These are phyloP conservation scores for Asarcornis scutulata DNA, from an alignment of 2,113 vertebrate species.

Conservation along the genomic window DNA sequence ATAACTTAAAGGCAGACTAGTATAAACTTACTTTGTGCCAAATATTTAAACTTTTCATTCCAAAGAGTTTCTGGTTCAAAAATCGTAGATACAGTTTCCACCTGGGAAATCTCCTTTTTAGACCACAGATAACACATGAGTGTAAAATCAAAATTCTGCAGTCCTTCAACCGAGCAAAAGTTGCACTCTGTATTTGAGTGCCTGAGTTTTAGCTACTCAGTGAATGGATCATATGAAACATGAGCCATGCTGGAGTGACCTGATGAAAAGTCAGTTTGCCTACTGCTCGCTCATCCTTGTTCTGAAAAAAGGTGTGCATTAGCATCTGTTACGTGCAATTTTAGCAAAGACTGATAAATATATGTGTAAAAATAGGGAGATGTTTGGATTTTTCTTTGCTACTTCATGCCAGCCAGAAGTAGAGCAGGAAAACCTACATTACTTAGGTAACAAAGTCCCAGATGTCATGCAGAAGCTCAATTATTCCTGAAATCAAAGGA, in stretches of 20 bases:
- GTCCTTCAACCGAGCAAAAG: conserved; percentile 16
- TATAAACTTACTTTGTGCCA: conserved; percentile 62
- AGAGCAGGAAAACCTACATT: conserved; percentile 9
- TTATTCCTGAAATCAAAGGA: conserved; percentile 35
- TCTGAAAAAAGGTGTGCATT: conserved; percentile 22
- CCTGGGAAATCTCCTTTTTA: conserved; percentile 55
- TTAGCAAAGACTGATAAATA: conserved; percentile 22
- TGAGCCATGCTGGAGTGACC: conserved; percentile 37
- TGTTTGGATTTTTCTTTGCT: conserved; percentile 13
- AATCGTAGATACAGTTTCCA: conserved; percentile 52
- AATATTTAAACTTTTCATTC: conserved; percentile 59
- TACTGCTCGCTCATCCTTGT: conserved; percentile 15
- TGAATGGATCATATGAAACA: conserved; percentile 12
- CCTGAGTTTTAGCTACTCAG: conserved; percentile 9
- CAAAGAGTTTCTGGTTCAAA: conserved; percentile 54
- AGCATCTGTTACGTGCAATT: conserved; percentile 26
- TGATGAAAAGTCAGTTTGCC: conserved; percentile 22
- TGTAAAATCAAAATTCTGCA: conserved; percentile 38
- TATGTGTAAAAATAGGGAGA: not conserved
- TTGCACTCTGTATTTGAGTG: conserved; percentile 6
- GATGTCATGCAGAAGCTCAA: conserved; percentile 46
- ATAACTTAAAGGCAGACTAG: conserved; percentile 65
- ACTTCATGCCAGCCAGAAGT: conserved; percentile 11
- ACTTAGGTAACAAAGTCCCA: not conserved
- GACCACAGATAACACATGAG: conserved; percentile 38